Conservation (phyloP, 2,888 invertebrate genomes). For the Drosophila anceps region DNA sequence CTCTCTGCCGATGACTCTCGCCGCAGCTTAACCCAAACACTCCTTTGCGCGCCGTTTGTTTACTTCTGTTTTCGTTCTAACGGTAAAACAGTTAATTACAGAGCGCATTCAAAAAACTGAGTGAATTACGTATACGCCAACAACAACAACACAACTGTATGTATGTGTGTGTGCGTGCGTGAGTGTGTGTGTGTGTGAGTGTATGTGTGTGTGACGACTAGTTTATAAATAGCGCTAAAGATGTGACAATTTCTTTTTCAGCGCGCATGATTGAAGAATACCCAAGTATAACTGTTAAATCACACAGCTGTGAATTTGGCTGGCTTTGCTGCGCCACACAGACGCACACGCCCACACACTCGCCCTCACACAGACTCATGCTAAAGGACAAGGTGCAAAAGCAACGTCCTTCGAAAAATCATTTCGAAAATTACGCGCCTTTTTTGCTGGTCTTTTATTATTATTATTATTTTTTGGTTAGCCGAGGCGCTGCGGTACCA, state of each 20-base stretch:
- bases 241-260: slow-evolving; percentile 54
- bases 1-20: background rate
- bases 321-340: slow-evolving; percentile 6
- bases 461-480: slow-evolving; percentile 3
- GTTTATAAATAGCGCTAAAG: slow-evolving; percentile 58
- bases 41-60: slow-evolving; percentile 31
- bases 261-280: slow-evolving; percentile 61
- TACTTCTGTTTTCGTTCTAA: slow-evolving; percentile 25
- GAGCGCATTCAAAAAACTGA: slow-evolving; percentile 26
- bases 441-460: slow-evolving; percentile 22
- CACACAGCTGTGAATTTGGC: slow-evolving; percentile 31
- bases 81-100: slow-evolving; percentile 44
- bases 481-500: background rate
- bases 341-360: no score
- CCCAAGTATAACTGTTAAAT: slow-evolving; percentile 46
- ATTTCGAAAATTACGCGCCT: slow-evolving; percentile 36
- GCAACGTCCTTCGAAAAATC: slow-evolving; percentile 37
- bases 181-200: no score
- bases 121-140: slow-evolving; percentile 47
- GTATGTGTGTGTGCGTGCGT: slow-evolving; percentile 6
- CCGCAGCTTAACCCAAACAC: background rate
- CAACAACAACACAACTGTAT: slow-evolving; percentile 2
- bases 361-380: background rate
- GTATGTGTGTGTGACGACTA: slow-evolving; percentile 45
- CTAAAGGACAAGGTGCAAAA: slow-evolving; percentile 11